Evolutionary conservation across 2,113 vertebrate genomes (phyloP).

Genomic region (Rhadina sibilatrix): DNA sequence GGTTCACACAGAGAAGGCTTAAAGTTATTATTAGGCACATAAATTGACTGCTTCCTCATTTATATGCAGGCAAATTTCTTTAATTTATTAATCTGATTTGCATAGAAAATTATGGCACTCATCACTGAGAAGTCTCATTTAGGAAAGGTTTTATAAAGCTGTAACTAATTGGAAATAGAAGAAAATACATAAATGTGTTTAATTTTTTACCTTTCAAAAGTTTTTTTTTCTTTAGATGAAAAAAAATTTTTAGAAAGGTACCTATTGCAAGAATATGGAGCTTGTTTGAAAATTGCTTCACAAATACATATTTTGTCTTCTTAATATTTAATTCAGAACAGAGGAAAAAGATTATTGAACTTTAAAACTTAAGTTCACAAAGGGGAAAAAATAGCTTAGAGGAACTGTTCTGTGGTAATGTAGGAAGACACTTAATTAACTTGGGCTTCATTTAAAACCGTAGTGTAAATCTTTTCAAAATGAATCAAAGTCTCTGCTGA

Average conservation of each 20-base stretch:
- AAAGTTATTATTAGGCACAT: constrained; percentile 64
- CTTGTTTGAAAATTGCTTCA: background rate
- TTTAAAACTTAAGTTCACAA: background rate
- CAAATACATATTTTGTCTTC: background rate
- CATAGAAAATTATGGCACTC: constrained; percentile 52
- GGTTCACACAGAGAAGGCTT: constrained; percentile 29
- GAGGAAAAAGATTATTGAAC: background rate
- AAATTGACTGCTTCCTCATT: constrained; percentile 63
- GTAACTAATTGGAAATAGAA: background rate
- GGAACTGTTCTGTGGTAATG: constrained; percentile 3
- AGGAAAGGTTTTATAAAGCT: constrained; percentile 16
- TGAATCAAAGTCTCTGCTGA: constrained; percentile 45
- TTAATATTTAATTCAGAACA: background rate
- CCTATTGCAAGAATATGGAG: background rate
- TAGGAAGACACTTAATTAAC: constrained; percentile 66
- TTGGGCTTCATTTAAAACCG: constrained; percentile 50
- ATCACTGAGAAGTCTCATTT: background rate
- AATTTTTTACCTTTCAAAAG: background rate
- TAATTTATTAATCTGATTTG: constrained; percentile 71
- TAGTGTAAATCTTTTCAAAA: constrained; percentile 64
- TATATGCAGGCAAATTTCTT: constrained; percentile 59
- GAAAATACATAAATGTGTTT: background rate
- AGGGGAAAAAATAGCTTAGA: background rate
- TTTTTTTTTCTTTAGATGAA: background rate
- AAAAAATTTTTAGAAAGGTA: background rate